These are phyloP conservation scores for Drosophila tripunctata DNA, from an alignment of 2,888 invertebrate species.

Conservation along the genomic window DNA sequence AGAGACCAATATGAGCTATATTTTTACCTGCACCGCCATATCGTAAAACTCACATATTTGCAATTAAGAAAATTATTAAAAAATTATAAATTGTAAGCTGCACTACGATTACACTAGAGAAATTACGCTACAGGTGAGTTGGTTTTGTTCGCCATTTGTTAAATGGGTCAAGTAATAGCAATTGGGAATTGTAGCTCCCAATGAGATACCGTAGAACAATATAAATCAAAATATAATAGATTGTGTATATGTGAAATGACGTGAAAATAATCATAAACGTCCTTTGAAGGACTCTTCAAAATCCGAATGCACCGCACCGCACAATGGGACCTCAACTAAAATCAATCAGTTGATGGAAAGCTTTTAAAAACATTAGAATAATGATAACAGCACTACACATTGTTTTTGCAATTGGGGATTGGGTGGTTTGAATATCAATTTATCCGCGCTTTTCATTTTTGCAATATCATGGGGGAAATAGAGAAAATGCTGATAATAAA, in stretches of 20 bases:
- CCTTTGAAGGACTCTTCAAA: slow-evolving; percentile 12
- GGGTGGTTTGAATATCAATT: slow-evolving; percentile 22
- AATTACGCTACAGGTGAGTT: slow-evolving; percentile 5
- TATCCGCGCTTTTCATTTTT: slow-evolving; percentile 5
- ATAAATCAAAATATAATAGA: slow-evolving; percentile 29
- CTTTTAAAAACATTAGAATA: slow-evolving; percentile 66
- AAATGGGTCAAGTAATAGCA: slow-evolving; percentile 32
- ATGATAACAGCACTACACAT: slow-evolving; percentile 21
- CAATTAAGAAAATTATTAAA: neutral
- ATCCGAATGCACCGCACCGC: slow-evolving; percentile 14
- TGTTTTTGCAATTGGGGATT: slow-evolving; percentile 9
- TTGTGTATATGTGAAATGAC: slow-evolving; percentile 29
- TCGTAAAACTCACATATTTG: neutral
- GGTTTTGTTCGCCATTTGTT: neutral
- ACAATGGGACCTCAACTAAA: slow-evolving; percentile 27
- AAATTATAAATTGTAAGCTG: neutral
- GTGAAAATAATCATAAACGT: slow-evolving; percentile 32
- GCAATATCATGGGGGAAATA: neutral
- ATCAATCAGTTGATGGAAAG: slow-evolving; percentile 71
- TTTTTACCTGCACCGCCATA: too few relatives aligned
- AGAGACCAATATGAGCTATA: too few relatives aligned
- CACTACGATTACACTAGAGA: neutral
- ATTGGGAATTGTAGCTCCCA: slow-evolving; percentile 16
- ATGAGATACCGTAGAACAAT: slow-evolving; percentile 15
- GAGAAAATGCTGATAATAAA: neutral